Conservation (phyloP, 2,113 vertebrate species). For the Pterocles burchelli region DNA sequence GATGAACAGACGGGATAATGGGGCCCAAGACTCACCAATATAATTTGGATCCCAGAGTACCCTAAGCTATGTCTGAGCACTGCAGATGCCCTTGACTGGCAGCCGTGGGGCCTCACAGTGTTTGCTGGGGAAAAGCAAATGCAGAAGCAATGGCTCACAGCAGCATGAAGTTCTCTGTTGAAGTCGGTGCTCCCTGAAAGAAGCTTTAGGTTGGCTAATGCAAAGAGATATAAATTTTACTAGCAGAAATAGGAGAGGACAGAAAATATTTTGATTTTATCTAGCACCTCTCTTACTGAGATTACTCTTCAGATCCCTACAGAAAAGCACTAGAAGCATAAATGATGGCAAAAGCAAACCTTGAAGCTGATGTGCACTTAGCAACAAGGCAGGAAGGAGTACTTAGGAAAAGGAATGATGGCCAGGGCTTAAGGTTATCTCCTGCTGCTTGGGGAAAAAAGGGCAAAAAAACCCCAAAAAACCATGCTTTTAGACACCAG, state of each 20-base stretch:
- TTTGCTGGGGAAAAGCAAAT: background rate
- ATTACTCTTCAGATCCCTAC: background rate
- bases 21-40: background rate
- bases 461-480: background rate
- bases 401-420: background rate
- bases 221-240: background rate
- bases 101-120: background rate
- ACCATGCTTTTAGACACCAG: background rate
- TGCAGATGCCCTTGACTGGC: background rate
- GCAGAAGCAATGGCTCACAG: background rate
- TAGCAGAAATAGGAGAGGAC: background rate
- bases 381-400: background rate
- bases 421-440: constrained; percentile 22
- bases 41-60: background rate
- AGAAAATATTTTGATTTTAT: background rate
- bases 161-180: background rate
- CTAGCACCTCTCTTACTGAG: background rate
- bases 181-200: background rate
- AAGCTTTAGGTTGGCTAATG: background rate
- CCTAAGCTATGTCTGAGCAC: background rate
- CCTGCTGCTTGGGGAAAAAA: background rate
- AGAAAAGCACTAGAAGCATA: background rate
- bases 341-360: background rate
- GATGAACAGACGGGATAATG: background rate
- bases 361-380: background rate